Evolutionary conservation across 2,113 vertebrate genomes (phyloP).

Genomic region (Sceloporus undulatus): DNA sequence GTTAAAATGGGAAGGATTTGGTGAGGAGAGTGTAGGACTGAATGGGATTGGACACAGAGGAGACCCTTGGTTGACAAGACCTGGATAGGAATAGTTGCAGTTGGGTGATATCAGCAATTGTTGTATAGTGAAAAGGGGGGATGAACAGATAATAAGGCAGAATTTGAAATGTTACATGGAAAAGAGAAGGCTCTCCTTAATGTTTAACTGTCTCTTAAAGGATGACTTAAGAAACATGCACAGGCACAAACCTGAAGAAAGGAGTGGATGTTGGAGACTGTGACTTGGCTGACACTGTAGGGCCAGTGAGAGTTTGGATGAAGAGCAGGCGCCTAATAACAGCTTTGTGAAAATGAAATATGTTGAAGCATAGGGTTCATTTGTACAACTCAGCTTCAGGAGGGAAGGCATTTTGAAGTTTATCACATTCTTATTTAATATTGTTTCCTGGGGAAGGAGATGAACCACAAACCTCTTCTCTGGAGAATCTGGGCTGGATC

Average conservation of each 20-base stretch:
- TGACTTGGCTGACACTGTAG: background rate
- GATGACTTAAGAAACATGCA: background rate
- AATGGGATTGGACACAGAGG: background rate
- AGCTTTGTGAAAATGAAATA: constrained; percentile 39
- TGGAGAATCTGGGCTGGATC: constrained; percentile 40
- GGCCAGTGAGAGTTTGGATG: background rate
- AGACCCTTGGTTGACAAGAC: background rate
- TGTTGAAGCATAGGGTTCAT: constrained; percentile 29
- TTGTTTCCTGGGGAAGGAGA: constrained; percentile 40
- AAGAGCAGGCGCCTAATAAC: constrained; percentile 35
- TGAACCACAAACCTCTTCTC: background rate
- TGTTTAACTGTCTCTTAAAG: background rate
- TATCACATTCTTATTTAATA: background rate
- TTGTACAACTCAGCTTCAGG: accelerated
- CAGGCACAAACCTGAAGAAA: background rate
- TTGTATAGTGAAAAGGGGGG: background rate
- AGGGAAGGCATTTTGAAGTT: constrained; percentile 31
- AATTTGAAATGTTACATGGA: background rate
- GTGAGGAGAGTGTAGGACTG: too few species aligned
- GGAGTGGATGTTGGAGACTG: background rate
- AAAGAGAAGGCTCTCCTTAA: background rate
- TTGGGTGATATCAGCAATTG: too few species aligned
- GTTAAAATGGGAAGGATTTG: background rate
- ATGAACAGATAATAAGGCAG: background rate
- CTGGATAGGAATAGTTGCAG: background rate